Conservation (phyloP, 2,113 vertebrate species). For the Mystacornis crossleyi region DNA sequence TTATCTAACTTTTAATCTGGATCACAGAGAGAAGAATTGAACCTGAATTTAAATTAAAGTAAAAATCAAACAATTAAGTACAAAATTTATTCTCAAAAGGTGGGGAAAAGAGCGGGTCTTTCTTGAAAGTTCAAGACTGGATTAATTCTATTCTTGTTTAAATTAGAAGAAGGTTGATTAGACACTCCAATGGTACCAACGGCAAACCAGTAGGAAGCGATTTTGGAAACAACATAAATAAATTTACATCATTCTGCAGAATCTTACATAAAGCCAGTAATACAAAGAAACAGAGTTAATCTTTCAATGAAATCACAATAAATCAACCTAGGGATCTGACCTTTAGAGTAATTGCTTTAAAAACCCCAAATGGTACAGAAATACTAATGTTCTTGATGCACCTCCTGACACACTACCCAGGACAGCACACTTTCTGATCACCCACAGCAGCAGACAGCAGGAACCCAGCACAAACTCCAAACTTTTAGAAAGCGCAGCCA, state of each 20-base stretch:
- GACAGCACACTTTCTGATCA: background rate
- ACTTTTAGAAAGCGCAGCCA: background rate
- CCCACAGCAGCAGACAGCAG: background rate
- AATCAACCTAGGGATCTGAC: background rate
- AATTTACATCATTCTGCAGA: background rate
- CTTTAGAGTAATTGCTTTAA: background rate
- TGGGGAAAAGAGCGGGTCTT: background rate
- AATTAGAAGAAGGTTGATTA: background rate
- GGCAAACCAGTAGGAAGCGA: background rate
- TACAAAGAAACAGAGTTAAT: background rate
- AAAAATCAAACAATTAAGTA: background rate
- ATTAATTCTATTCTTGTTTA: background rate
- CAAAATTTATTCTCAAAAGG: background rate
- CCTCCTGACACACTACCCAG: background rate
- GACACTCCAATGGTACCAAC: background rate
- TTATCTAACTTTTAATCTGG: background rate
- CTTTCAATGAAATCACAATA: background rate
- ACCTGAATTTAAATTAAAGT: background rate
- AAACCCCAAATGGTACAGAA: background rate
- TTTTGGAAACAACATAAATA: background rate
- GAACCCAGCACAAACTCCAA: background rate
- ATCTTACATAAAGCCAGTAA: background rate
- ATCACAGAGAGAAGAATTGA: background rate
- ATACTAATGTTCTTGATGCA: background rate
- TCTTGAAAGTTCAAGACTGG: background rate